Evolutionary conservation across 1,140 invertebrate genomes (phyloP).

Genomic region (Lepidurus arcticus): DNA sequence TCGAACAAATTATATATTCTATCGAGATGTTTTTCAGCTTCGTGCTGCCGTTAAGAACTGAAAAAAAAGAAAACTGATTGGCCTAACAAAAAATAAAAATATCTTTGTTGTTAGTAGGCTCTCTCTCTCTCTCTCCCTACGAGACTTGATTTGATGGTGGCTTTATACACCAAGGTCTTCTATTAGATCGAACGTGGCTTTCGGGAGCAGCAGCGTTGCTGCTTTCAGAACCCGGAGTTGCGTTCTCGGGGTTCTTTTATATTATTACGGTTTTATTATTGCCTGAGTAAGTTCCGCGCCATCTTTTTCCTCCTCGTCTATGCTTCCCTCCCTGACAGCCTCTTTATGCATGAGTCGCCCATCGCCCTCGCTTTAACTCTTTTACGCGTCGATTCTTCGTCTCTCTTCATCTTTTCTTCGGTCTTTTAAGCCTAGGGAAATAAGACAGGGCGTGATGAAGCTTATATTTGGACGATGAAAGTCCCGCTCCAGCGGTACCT

Average conservation of each 20-base stretch:
- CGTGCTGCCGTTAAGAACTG: background rate
- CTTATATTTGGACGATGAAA: slow-evolving; percentile 8
- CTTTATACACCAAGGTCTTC: background rate
- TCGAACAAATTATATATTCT: background rate
- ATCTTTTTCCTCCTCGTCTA: background rate
- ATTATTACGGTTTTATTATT: background rate
- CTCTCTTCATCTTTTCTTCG: slow-evolving; percentile 30
- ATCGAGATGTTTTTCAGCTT: background rate
- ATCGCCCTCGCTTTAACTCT: slow-evolving; percentile 31
- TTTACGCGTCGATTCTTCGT: slow-evolving; percentile 33
- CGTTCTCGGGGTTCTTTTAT: background rate
- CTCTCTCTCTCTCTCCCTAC: too few relatives aligned
- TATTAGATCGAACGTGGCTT: background rate
- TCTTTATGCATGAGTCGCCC: slow-evolving; percentile 17
- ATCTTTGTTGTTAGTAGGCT: too few relatives aligned
- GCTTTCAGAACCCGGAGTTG: background rate
- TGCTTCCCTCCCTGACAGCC: background rate
- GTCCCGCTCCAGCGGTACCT: slow-evolving; percentile 12
- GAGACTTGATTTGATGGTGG: background rate
- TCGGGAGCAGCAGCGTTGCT: background rate
- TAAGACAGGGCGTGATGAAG: slow-evolving; percentile 14
- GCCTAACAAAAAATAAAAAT: too few relatives aligned
- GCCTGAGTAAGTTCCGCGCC: slow-evolving; percentile 16
- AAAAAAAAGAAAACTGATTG: background rate
- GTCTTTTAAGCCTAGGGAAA: slow-evolving; percentile 13